Conservation (phyloP, 2,113 vertebrate genomes). For the Austrofundulus limnaeus region DNA sequence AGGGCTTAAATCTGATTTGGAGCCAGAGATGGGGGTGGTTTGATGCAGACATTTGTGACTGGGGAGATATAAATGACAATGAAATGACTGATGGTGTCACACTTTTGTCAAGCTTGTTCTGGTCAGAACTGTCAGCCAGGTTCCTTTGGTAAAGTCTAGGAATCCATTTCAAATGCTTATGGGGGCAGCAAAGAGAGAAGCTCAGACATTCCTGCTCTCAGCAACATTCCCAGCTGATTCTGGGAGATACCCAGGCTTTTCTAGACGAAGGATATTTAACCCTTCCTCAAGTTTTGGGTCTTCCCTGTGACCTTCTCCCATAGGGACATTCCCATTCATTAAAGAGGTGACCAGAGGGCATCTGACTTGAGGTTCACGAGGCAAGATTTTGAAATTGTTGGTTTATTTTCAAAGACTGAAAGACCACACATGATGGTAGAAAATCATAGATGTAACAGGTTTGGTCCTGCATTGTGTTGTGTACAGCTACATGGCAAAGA, state of each 20-base stretch:
- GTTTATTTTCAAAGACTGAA: too few species aligned
- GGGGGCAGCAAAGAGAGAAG: not conserved
- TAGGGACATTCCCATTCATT: too few species aligned
- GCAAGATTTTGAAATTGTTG: too few species aligned
- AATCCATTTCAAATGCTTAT: not conserved
- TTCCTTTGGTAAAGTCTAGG: not conserved
- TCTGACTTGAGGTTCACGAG: too few species aligned
- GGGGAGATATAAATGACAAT: conserved; percentile 35
- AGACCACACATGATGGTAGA: too few species aligned
- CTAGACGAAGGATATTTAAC: not conserved
- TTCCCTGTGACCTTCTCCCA: too few species aligned
- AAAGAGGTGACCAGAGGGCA: too few species aligned
- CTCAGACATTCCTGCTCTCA: not conserved
- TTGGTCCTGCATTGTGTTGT: too few species aligned
- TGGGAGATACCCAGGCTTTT: not conserved
- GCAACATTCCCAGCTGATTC: not conserved
- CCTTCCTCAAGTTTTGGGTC: not conserved
- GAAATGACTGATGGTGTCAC: conserved; percentile 15
- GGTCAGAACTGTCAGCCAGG: not conserved
- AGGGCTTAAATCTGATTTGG: conserved; percentile 35
- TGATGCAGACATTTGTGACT: conserved; percentile 34
- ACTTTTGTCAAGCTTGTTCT: conserved; percentile 20
- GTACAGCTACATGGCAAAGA: too few species aligned
- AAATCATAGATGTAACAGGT: too few species aligned
- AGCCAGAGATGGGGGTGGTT: conserved; percentile 29